These are phyloP conservation scores for Pituophis catenifer DNA, from an alignment of 2,113 vertebrate species.

Conservation along the genomic window DNA sequence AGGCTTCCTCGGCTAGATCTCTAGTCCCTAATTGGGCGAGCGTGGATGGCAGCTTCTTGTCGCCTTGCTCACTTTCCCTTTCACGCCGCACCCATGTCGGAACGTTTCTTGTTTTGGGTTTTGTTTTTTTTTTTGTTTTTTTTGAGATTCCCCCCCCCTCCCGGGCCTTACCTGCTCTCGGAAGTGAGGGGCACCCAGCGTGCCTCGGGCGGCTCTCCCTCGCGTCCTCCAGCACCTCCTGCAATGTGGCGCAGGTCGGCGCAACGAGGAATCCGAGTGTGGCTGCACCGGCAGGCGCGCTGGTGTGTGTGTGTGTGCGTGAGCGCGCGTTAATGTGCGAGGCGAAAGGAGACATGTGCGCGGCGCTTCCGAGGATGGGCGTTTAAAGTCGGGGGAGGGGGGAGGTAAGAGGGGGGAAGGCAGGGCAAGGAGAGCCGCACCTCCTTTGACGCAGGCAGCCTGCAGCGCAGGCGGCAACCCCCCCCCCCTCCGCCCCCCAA, in stretches of 20 bases:
- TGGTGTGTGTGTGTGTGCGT: background rate
- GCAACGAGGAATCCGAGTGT: slow-evolving; percentile 1
- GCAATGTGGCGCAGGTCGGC: background rate
- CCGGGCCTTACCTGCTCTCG: background rate
- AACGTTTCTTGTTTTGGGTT: no score
- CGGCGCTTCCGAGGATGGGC: slow-evolving; percentile 39
- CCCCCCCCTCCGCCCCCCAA: background rate
- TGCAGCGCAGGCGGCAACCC: slow-evolving; percentile 25
- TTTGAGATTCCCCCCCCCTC: background rate
- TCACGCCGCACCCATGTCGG: background rate
- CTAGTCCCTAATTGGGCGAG: background rate
- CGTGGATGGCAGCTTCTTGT: background rate
- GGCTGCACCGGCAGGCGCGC: slow-evolving; percentile 5
- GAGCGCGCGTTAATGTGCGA: background rate
- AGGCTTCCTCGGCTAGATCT: background rate
- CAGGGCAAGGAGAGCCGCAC: slow-evolving; percentile 38
- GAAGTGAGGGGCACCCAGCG: background rate
- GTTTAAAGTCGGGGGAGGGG: slow-evolving; percentile 40
- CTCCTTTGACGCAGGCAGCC: slow-evolving; percentile 64
- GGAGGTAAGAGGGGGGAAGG: slow-evolving; percentile 20
- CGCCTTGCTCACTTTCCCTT: background rate
- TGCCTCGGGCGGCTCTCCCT: background rate
- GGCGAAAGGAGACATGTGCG: slow-evolving; percentile 53
- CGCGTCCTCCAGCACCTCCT: background rate
- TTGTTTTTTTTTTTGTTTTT: background rate